Base-by-base conservation (phyloP, 2,888 invertebrate species). In the Archips crataeganus region DNA sequence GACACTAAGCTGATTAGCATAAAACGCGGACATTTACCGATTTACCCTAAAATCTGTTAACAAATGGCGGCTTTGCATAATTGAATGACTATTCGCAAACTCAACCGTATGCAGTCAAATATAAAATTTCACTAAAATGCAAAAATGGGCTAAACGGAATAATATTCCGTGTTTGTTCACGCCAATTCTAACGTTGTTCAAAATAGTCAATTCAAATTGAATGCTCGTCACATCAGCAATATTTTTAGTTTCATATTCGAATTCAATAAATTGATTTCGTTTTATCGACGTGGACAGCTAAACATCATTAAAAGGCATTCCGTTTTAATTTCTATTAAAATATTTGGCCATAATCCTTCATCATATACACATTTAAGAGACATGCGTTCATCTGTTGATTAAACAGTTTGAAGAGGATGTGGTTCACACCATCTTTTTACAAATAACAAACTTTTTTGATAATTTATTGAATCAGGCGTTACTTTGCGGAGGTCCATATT, bases 11-110 rank as follows among this genome's bases (percentile, higher is more conserved):
- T 92, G 89, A 91, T 93, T 93, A 92, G 82, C 93, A 93, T 93
- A 92, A 90, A 90, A 88, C 91, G 87, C 87, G 88, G 86, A 91
- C 91, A 89, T 89, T 88, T 84, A 81, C 88, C 80, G 89, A 90
- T 92, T 91, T 91, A 89, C 90, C 86, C 89, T 86, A 86, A 92
- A 93, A 93, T 93, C 93, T 93, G 94, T 90, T 92, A 94, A 93
- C 93, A 91, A 92, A 93, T 94, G 91, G 91, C 85, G 81, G 93
- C 90, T 93, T 91, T 93, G 90, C 93, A 92, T 94, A 93, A 93
- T 92, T 92, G 86, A 92, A 92, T 89, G 78, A 87, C 84, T 51
- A 42, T 23, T 36, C 34, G 87, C 84, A 86, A 90, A 88, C 86
- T 82, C 84, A 74, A 84, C 81, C 91, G 89, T 90, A 90, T 88